Conservation (phyloP, 2,888 invertebrate genomes). For the Pristionchus maxplancki region DNA sequence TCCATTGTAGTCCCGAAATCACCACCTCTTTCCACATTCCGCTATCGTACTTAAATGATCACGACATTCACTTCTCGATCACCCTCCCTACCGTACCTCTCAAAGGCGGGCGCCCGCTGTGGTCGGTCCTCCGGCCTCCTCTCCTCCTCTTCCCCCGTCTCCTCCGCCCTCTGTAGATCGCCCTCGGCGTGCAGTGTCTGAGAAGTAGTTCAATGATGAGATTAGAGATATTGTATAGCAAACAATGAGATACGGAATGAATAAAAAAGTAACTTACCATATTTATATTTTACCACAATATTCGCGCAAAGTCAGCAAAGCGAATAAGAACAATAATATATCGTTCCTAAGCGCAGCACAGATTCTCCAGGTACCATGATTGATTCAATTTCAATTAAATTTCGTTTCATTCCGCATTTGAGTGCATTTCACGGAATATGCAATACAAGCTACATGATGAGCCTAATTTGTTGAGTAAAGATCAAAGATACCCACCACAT, state of each 20-base stretch:
- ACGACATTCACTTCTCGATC: background rate
- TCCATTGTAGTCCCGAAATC: too few relatives aligned
- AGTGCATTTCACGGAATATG: too few relatives aligned
- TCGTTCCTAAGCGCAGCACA: background rate
- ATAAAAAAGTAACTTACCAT: background rate
- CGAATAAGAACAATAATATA: too few relatives aligned
- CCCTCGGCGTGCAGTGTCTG: conserved; percentile 36
- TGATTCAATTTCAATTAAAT: too few relatives aligned
- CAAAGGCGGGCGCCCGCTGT: background rate
- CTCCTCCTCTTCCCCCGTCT: conserved; percentile 8
- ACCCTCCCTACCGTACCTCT: conserved; percentile 13
- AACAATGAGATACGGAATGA: background rate
- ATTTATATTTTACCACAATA: background rate
- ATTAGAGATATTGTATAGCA: too few relatives aligned
- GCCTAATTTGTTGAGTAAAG: background rate
- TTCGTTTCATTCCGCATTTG: too few relatives aligned
- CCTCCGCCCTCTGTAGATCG: background rate
- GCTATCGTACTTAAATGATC: too few relatives aligned
- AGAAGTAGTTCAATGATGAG: background rate
- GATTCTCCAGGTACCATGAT: too few relatives aligned
- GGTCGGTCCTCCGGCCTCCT: conserved; percentile 39
- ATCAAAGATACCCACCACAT: conserved; percentile 45
- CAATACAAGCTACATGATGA: background rate
- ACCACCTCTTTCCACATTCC: too few relatives aligned
- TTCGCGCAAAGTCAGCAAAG: too few relatives aligned